Percentiles rank a stretch among this genome's conserved stretches.
Conservation (phyloP, 92 coral and sea anemone genomes). For the Paragorgia papillata region DNA sequence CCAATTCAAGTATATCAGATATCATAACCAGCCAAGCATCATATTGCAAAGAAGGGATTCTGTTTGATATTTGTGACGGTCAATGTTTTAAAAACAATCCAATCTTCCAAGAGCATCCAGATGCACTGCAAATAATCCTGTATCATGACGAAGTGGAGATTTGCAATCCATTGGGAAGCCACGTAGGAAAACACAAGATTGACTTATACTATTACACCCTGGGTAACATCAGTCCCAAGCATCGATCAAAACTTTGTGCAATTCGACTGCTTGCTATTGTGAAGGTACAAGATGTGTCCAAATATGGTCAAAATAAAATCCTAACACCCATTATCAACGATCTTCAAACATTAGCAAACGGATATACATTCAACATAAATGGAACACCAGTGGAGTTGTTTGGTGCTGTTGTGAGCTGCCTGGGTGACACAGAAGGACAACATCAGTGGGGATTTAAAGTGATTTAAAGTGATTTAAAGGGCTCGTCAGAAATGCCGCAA, state of each 20-base stretch:
- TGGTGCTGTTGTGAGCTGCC: conserved; percentile 29
- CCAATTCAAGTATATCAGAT: conserved; percentile 4
- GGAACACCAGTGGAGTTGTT: conserved; percentile 2
- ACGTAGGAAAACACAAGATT: conserved; percentile 5
- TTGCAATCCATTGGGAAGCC: conserved; percentile 11
- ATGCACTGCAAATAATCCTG: conserved; percentile 10
- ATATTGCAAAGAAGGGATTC: background rate
- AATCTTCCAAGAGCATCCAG: conserved; percentile 14
- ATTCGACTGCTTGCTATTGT: conserved; percentile 20
- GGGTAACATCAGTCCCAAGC: conserved; percentile 14
- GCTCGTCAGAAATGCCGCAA: conserved; percentile 25
- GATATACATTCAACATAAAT: background rate
- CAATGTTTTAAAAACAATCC: conserved; percentile 8
- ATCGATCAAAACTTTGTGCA: conserved; percentile 15
- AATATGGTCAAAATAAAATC: conserved; percentile 25
- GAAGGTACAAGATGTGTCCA: conserved; percentile 7
- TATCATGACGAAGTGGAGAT: conserved; percentile 32
- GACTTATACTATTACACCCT: conserved; percentile 24
- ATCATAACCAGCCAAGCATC: background rate
- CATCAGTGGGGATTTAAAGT: conserved; percentile 13
- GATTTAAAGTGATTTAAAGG: conserved; percentile 17
- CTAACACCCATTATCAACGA: conserved; percentile 7
- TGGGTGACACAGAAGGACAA: conserved; percentile 3
- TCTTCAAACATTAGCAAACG: conserved; percentile 5
- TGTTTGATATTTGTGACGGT: conserved; percentile 22